Conservation (phyloP, 2,888 invertebrate genomes). For the Drosophila dives region DNA sequence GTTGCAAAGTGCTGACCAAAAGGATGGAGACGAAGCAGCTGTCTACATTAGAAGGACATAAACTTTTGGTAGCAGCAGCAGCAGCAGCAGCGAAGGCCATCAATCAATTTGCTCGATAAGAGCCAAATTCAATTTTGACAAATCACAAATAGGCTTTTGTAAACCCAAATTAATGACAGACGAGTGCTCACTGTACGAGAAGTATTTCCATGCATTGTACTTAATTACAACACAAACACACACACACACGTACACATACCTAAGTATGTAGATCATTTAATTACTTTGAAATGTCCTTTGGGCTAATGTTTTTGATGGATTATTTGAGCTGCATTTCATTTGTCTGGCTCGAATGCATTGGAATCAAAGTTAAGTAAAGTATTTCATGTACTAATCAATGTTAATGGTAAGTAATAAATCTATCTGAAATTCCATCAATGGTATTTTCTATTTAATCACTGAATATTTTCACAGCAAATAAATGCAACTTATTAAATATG, state of each 20-base stretch:
- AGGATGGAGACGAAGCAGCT: background rate
- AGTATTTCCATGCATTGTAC: slow-evolving; percentile 27
- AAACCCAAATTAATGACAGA: slow-evolving; percentile 70
- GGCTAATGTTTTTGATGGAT: slow-evolving; percentile 32
- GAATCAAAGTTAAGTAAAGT: slow-evolving; percentile 3
- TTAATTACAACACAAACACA: slow-evolving; percentile 51
- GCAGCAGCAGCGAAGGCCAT: slow-evolving; percentile 36
- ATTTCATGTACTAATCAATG: background rate
- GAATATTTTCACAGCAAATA: background rate
- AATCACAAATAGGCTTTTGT: slow-evolving; percentile 79
- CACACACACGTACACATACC: slow-evolving; percentile 14
- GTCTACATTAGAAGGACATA: slow-evolving; percentile 18
- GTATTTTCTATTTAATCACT: background rate
- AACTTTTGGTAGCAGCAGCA: slow-evolving; percentile 21
- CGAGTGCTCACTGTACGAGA: slow-evolving; percentile 11
- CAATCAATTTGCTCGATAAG: slow-evolving; percentile 76
- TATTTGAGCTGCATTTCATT: slow-evolving; percentile 51
- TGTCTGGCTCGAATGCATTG: slow-evolving; percentile 23
- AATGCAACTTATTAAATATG: background rate
- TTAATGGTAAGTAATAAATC: background rate
- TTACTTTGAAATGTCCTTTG: slow-evolving; percentile 63
- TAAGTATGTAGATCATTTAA: slow-evolving; percentile 52
- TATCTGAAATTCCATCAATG: background rate
- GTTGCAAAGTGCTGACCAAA: slow-evolving; percentile 21
- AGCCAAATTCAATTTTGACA: slow-evolving; percentile 77